phyloP scores from a whole-genome alignment of 1,140 invertebrate species.

The roundworm (Caenorhabditis elegans) region WBcel235 BX284602.5:10468501-10469000 shows the following conservation, averaged over 20 bases:
- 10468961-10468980: not conserved
- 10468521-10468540: not conserved
- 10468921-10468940: not conserved
- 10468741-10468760: not conserved
- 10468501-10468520: no score
- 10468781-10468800: no score
- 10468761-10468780: not conserved
- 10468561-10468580: not conserved
- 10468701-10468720: not conserved
- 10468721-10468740: slow-evolving; percentile 2
- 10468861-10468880: not conserved
- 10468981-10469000: not conserved
- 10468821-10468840: no score
- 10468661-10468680: not conserved
- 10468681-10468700: not conserved
- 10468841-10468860: not conserved
- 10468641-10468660: not conserved
- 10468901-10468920: not conserved
- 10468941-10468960: not conserved
- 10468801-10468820: no score
- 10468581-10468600: not conserved
- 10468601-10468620: not conserved
- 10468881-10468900: not conserved
- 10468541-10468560: no score
- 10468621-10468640: not conserved